These are phyloP conservation scores for Malurus splendens DNA, from an alignment of 2,797 vertebrate genomes.

Conservation along the genomic window DNA sequence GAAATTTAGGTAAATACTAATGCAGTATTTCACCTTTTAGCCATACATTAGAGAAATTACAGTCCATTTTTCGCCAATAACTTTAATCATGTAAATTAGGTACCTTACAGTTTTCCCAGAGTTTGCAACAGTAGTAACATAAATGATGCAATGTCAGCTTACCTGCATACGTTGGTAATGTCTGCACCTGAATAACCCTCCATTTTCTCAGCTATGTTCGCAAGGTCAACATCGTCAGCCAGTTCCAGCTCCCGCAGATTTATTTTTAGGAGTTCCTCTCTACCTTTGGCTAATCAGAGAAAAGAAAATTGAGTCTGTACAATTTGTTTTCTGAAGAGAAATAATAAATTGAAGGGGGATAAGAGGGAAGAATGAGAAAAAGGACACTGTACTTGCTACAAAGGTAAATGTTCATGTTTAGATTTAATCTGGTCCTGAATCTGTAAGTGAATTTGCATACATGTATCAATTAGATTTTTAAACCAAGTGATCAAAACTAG, in stretches of 20 bases:
- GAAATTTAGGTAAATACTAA: background rate
- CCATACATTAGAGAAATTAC: background rate
- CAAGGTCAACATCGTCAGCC: slow-evolving; percentile 87
- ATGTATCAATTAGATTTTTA: background rate
- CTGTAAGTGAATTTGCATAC: background rate
- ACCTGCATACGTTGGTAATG: slow-evolving; percentile 98
- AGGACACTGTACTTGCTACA: background rate
- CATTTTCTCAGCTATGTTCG: slow-evolving; percentile 91
- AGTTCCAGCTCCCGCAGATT: slow-evolving; percentile 92
- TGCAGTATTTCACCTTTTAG: background rate
- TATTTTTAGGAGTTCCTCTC: slow-evolving; percentile 91
- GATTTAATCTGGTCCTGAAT: background rate
- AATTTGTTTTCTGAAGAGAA: background rate
- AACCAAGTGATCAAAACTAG: background rate
- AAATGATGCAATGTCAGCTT: background rate
- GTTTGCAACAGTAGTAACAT: background rate
- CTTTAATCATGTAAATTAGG: background rate
- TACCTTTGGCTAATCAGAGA: slow-evolving; percentile 80
- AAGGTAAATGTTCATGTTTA: background rate
- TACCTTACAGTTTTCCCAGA: background rate
- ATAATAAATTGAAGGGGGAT: background rate
- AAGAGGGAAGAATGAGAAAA: background rate
- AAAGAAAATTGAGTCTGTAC: background rate
- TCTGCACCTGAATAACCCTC: slow-evolving; percentile 97
- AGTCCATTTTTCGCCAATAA: background rate